A percentile compares a stretch with the other conserved stretches of the same genome.
phyloP scores from a whole-genome alignment of 2,888 invertebrate genomes.

The Drosophila tripunctata region DNA sequence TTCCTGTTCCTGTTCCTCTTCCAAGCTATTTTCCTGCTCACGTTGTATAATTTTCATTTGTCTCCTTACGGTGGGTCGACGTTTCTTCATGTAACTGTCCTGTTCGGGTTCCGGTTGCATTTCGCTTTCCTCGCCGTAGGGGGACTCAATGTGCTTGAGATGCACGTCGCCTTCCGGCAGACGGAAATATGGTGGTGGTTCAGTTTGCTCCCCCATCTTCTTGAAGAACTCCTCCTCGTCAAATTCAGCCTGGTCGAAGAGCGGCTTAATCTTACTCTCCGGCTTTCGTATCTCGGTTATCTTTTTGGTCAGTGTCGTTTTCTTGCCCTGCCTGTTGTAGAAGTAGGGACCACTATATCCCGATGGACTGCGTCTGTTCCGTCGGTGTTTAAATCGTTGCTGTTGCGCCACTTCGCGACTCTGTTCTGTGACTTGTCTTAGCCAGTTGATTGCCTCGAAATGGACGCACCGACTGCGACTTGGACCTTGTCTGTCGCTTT shows the following conservation, averaged over 20 bases:
- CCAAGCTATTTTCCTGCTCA: constrained; percentile 26
- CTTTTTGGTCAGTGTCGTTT: constrained; percentile 69
- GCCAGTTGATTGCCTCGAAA: constrained; percentile 70
- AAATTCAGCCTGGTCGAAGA: constrained; percentile 65
- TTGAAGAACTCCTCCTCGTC: constrained; percentile 82
- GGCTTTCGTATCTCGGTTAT: constrained; percentile 79
- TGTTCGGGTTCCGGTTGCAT: constrained; percentile 54
- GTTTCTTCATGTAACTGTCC: constrained; percentile 15
- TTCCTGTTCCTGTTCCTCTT: neutral
- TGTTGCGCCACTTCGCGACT: constrained; percentile 53
- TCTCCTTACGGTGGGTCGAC: constrained; percentile 13
- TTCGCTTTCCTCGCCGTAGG: constrained; percentile 77
- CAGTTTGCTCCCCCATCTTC: constrained; percentile 55
- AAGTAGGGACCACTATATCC: constrained; percentile 69
- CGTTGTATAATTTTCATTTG: constrained; percentile 53
- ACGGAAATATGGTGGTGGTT: constrained; percentile 64
- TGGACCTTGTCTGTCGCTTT: constrained; percentile 54
- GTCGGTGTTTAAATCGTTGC: constrained; percentile 28
- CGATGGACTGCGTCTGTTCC: constrained; percentile 65
- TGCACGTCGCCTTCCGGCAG: constrained; percentile 82
- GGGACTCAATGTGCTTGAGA: constrained; percentile 70
- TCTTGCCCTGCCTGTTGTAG: constrained; percentile 66
- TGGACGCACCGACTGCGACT: constrained; percentile 41
- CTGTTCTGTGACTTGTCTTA: constrained; percentile 68
- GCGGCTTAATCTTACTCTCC: constrained; percentile 64